Conservation (phyloP, 2,113 vertebrate genomes). For the Puntigrus tetrazona region DNA sequence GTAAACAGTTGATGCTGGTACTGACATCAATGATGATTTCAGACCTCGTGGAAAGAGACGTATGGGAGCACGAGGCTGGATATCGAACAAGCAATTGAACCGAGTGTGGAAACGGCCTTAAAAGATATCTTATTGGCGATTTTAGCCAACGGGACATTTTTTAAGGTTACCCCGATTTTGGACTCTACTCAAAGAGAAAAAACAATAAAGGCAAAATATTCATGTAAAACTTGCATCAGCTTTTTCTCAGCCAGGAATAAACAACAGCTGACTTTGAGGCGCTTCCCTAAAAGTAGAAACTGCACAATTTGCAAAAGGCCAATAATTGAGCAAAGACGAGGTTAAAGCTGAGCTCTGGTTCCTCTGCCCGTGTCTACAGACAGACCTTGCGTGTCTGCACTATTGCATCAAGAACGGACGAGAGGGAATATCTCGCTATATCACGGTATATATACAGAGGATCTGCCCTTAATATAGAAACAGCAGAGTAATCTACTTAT, state of each 20-base stretch:
- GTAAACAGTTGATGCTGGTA: neutral
- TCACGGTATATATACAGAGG: neutral
- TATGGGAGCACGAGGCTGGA: neutral
- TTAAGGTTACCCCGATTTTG: neutral
- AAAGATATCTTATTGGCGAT: neutral
- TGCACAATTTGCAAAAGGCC: conserved; percentile 36
- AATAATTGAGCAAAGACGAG: conserved; percentile 41
- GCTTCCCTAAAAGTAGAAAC: conserved; percentile 41
- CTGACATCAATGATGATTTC: neutral
- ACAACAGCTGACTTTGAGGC: conserved; percentile 32
- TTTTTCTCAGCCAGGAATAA: conserved; percentile 34
- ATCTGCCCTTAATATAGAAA: neutral
- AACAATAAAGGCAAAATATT: conserved; percentile 20
- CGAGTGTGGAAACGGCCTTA: neutral
- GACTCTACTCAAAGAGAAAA: neutral
- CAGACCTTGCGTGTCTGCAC: neutral
- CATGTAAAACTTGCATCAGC: conserved; percentile 49
- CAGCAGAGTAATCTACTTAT: neutral
- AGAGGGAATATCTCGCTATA: neutral
- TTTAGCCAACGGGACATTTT: neutral
- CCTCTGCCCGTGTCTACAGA: neutral
- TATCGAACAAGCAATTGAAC: neutral
- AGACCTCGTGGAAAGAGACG: neutral
- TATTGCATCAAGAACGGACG: neutral
- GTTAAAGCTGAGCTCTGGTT: conserved; percentile 35